Evolutionary conservation across 2,888 invertebrate species (phyloP), one percentile per base, ranked within the genome.

Genomic region (Acleris holmiana): DNA sequence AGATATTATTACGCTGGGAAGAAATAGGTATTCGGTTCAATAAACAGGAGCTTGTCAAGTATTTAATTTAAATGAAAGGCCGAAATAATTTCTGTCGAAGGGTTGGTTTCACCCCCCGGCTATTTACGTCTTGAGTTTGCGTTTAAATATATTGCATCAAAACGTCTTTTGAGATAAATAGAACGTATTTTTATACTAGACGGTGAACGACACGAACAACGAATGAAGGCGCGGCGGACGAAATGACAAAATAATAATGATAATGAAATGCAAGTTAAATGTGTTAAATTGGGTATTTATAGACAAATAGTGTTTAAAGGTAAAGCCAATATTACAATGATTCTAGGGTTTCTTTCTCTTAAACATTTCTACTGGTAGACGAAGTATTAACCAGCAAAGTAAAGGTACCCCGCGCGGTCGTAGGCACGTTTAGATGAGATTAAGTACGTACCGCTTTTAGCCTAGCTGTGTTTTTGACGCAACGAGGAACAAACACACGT

Each of bases 21-120:
- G 15, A 48, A 55, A 59, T 59, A 21, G 57, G 44, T 62, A 64
- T 57, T 63, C 63, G 66, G 60, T 61, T 66, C 67, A 58, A 67
- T 67, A 63, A 69, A 67, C 65, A 57, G 54, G 50, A 48, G 56
- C 57, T 70, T 73, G 74, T 76, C 60, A 65, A 65, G 65, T 65
- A 65, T 65, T 76, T 76, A 76, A 75, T 76, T 76, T 71, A 74
- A 73, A 76, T 71, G 71, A 68, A 64, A 51, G 60, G 60, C 46
- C 40, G 40, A 56, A 64, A 67, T 64, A 66, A 68, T 63, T 53
- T 58, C 53, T 61, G 23, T 47, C 54, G 67, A 73, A 73, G 72
- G 71, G 67, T 70, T 44, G 54, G 49, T 25, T 61, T 55, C 66
- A 60, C 67, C 70, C 74, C 76, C 73, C 74, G 19, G 18, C 47